These are phyloP conservation scores for Neoitamus cyanurus DNA, from an alignment of 2,888 invertebrate genomes.

Conservation along the genomic window DNA sequence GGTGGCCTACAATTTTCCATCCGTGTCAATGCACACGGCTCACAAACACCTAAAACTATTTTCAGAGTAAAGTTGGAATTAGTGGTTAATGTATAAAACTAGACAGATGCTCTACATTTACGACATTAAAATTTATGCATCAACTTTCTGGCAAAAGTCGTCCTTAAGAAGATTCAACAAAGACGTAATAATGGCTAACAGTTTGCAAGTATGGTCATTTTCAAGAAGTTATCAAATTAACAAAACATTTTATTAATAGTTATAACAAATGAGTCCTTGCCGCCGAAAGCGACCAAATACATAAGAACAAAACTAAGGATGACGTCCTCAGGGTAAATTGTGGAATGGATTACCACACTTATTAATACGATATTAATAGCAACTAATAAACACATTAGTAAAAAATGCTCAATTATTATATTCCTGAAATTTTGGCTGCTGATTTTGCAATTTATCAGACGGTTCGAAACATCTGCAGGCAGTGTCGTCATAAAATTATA, in stretches of 20 bases:
- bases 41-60: neutral
- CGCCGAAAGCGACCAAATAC: neutral
- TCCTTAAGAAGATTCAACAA: neutral
- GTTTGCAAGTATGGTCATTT: neutral
- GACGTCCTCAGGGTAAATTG: neutral
- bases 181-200: neutral
- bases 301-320: neutral
- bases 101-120: neutral
- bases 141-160: neutral
- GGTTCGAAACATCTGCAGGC: slow-evolving; percentile 48
- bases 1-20: neutral
- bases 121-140: neutral
- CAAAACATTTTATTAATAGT: neutral
- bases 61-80: neutral
- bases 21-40: neutral
- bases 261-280: neutral
- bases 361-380: slow-evolving; percentile 14
- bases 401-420: slow-evolving; percentile 50
- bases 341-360: neutral
- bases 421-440: slow-evolving; percentile 50
- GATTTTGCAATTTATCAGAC: neutral
- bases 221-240: neutral
- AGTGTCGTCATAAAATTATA: slow-evolving; percentile 52
- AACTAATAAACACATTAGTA: slow-evolving; percentile 42
- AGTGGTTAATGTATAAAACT: neutral